Evolutionary conservation across 2,888 invertebrate species (phyloP).

Genomic region (Gymnoscelis rufifasciata): DNA sequence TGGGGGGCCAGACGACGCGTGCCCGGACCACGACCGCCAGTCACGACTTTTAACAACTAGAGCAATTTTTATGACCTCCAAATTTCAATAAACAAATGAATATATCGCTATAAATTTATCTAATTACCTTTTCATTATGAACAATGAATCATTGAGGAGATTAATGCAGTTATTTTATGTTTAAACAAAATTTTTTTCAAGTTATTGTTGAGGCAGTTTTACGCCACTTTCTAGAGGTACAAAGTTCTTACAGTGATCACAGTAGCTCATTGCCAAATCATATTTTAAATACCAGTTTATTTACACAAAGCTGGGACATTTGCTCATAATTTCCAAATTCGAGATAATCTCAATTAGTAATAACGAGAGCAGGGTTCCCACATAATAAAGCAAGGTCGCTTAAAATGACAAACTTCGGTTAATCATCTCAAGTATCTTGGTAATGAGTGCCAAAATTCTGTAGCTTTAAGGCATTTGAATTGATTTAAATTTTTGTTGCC

Average conservation of each 20-base stretch:
- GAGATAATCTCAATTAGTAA: slow-evolving; percentile 58
- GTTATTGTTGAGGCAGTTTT: no score
- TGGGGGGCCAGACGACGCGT: slow-evolving; percentile 61
- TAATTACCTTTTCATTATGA: not conserved
- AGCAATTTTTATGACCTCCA: slow-evolving; percentile 63
- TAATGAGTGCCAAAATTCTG: slow-evolving; percentile 17
- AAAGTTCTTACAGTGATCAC: slow-evolving; percentile 26
- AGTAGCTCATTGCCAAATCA: slow-evolving; percentile 26
- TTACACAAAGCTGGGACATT: slow-evolving; percentile 44
- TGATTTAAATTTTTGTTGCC: not conserved
- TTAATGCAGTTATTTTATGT: not conserved
- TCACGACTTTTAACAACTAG: slow-evolving; percentile 62
- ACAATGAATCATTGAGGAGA: not conserved
- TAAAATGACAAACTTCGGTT: slow-evolving; percentile 21
- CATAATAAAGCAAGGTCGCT: slow-evolving; percentile 59
- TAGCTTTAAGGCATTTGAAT: not conserved
- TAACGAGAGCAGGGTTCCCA: slow-evolving; percentile 60
- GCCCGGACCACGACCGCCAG: slow-evolving; percentile 59
- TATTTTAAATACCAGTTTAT: slow-evolving; percentile 32
- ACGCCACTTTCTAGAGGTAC: not conserved
- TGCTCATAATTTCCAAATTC: slow-evolving; percentile 44
- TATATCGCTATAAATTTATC: slow-evolving; percentile 13
- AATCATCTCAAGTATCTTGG: slow-evolving; percentile 21
- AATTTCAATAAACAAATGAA: slow-evolving; percentile 32
- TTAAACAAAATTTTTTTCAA: no score